Conservation (phyloP, 1,140 invertebrate species). For the Leptestheria dahalacensis region DNA sequence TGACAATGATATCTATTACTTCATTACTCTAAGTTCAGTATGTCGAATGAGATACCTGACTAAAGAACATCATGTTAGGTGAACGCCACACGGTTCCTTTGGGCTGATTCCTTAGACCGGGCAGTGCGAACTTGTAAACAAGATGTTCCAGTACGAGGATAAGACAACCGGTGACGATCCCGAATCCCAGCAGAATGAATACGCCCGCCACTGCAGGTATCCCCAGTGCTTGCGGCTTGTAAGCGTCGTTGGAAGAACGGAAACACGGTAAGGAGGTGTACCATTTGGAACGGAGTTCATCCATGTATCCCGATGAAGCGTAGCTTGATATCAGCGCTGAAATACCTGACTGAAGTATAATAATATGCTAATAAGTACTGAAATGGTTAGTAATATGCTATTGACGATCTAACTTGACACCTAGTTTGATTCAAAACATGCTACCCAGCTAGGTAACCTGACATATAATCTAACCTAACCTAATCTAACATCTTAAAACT, state of each 20-base stretch:
- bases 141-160: slow-evolving; percentile 74
- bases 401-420: too few species aligned
- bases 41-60: slow-evolving; percentile 48
- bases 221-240: slow-evolving; percentile 54
- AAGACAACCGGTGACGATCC: slow-evolving; percentile 62
- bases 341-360: slow-evolving; percentile 49
- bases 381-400: too few species aligned
- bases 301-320: slow-evolving; percentile 61
- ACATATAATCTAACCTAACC: too few species aligned
- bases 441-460: too few species aligned
- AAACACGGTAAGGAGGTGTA: slow-evolving; percentile 66
- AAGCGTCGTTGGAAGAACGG: slow-evolving; percentile 29
- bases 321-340: slow-evolving; percentile 69
- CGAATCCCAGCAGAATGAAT: slow-evolving; percentile 67
- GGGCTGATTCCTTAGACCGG: slow-evolving; percentile 59
- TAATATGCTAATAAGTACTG: too few species aligned
- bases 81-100: slow-evolving; percentile 78
- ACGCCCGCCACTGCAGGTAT: slow-evolving; percentile 60
- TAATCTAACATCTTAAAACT: too few species aligned
- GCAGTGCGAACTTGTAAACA: slow-evolving; percentile 76
- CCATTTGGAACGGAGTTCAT: slow-evolving; percentile 76
- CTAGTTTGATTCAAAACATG: too few species aligned
- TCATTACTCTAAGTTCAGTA: not conserved
- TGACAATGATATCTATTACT: not conserved
- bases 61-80: slow-evolving; percentile 88